Evolutionary conservation across 2,888 invertebrate genomes (phyloP).

Genomic region (Palloptera scutellata): DNA sequence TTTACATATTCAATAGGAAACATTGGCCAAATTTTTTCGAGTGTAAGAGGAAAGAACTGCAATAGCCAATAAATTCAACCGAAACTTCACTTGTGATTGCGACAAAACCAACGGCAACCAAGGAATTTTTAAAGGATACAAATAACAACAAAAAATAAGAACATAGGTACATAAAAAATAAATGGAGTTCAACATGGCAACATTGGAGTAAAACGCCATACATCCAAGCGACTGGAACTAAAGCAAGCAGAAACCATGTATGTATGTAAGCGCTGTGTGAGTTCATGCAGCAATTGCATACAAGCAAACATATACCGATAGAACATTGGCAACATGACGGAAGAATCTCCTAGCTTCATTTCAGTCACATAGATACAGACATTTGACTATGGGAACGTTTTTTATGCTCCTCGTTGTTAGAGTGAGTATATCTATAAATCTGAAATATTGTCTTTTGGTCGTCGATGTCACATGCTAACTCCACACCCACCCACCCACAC

Average conservation of each 20-base stretch:
- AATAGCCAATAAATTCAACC: conserved; percentile 17
- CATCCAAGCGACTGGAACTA: too few relatives aligned
- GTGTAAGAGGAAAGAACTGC: background rate
- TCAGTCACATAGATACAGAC: too few relatives aligned
- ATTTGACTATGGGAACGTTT: too few relatives aligned
- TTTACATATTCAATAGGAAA: too few relatives aligned
- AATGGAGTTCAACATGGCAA: conserved; percentile 9
- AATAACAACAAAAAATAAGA: background rate
- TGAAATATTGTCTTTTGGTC: conserved; percentile 47
- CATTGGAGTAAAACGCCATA: too few relatives aligned
- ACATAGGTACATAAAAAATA: background rate
- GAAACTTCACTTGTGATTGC: conserved; percentile 13
- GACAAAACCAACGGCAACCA: conserved; percentile 1
- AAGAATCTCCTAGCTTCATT: too few relatives aligned
- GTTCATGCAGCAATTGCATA: too few relatives aligned
- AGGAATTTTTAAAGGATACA: background rate
- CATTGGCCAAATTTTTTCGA: background rate
- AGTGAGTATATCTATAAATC: conserved; percentile 39
- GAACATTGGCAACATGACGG: too few relatives aligned
- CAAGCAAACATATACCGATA: too few relatives aligned
- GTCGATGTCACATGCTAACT: background rate
- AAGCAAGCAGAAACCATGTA: too few relatives aligned
- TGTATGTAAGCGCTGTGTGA: too few relatives aligned
- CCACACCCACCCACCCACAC: background rate
- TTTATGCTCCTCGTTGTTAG: too few relatives aligned